Base-by-base conservation (phyloP, 2,113 vertebrate species). In the Meriones unguiculatus region DNA sequence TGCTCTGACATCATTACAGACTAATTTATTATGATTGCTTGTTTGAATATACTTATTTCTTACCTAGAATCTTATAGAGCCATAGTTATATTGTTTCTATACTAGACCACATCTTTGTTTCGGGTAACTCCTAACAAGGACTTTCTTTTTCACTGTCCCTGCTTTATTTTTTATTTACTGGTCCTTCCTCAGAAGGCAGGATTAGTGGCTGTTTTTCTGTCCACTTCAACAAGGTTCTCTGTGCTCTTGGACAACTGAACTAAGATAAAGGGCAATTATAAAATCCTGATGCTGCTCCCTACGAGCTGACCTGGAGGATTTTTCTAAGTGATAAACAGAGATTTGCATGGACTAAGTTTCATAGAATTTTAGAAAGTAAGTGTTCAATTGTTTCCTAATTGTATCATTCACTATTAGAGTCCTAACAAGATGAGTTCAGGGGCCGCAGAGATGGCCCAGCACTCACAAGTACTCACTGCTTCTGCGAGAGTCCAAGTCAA, bases 131-230 rank as follows among this genome's bases (percentile, higher is more conserved):
- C 0, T 0, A 80, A 91, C 30, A 80, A 28, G 30, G 14, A 1
- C 5, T 73, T 54, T n/a, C n/a, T 72, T 62, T 38, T 14, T 20
- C 2, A 38, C 59, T 93, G 70, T 41, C 35, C 3, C 24, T 57
- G 62, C 24, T 67, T 54, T 77, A 88, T 20, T 7, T 35, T 54
- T 91, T 64, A 82, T 15, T 46, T 5, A 10, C 30, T 70, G 73
- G 89, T 28, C 89, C 7, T 38, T 91, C 92, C 82, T 59, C 57
- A 18, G 87, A 67, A 13, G 28, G 32, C 28, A 22, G 52, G 57
- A 76, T 73, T 65, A 77, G 64, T 3, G 62, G 87, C 64, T 76
- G n/a, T 70, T 93, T 95, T 94, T 76, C 70, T 94, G 57, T 94
- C 84, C 86, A 67, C 50, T 24, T 89, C n/a, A 28, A 32, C 22